These are phyloP conservation scores for Sarcophaga caerulescens DNA, from an alignment of 2,888 invertebrate genomes.

Conservation along the genomic window DNA sequence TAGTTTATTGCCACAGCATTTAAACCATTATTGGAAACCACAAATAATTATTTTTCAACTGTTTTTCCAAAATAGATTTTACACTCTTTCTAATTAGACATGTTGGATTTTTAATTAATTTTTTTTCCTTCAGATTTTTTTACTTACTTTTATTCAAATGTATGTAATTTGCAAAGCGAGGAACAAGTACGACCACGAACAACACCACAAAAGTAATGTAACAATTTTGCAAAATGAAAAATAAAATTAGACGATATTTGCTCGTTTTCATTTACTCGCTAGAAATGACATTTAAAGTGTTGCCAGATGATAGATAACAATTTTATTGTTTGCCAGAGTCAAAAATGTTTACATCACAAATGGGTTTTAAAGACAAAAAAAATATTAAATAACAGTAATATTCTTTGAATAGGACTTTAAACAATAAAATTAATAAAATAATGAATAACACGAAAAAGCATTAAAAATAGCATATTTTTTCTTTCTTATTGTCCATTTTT, in stretches of 20 bases:
- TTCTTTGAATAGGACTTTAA: no score
- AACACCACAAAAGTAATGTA: conserved; percentile 76
- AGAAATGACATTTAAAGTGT: conserved; percentile 7
- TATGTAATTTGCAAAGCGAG: conserved; percentile 71
- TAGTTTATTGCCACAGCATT: no score
- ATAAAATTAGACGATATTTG: conserved; percentile 43
- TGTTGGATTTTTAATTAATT: conserved; percentile 12
- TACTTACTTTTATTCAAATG: conserved; percentile 76
- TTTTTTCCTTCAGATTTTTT: conserved; percentile 26
- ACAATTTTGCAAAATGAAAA: conserved; percentile 61
- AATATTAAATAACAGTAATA: no score
- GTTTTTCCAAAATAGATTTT: not conserved
- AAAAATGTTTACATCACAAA: not conserved
- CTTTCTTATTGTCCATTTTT: no score
- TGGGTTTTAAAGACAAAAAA: not conserved
- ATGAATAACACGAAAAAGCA: no score
- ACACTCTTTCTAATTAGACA: not conserved
- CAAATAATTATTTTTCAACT: not conserved
- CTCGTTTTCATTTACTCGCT: conserved; percentile 41
- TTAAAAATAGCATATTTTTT: no score
- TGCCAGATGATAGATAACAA: conserved; percentile 8
- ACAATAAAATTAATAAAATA: no score
- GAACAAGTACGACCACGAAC: conserved; percentile 76
- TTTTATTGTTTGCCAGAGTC: not conserved
- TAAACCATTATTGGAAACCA: no score